Evolutionary conservation across 1,140 invertebrate genomes (phyloP).

Genomic region (Medauroidea extradentata): DNA sequence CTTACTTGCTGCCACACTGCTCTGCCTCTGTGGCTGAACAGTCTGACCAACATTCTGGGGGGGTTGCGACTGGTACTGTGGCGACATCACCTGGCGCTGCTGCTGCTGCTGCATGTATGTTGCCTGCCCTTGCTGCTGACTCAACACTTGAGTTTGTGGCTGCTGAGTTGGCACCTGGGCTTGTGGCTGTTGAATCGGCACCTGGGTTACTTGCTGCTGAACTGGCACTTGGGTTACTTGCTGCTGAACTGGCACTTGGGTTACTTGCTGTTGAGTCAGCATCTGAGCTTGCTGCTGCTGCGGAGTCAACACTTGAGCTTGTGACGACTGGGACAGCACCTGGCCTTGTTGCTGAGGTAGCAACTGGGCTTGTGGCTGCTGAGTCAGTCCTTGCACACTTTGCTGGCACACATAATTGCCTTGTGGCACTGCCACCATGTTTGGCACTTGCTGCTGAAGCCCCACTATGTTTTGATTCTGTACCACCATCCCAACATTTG

Average conservation of each 20-base stretch:
- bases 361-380: not conserved
- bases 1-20: too few species aligned
- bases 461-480: too few species aligned
- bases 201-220: not conserved
- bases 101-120: not conserved
- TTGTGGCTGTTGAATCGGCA: not conserved
- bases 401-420: too few species aligned
- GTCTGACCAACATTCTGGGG: not conserved
- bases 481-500: too few species aligned
- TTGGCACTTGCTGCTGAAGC: too few species aligned
- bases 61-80: not conserved
- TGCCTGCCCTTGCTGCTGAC: not conserved
- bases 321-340: not conserved
- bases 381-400: not conserved
- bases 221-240: not conserved
- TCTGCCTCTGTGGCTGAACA: too few species aligned
- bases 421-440: too few species aligned
- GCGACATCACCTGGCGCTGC: not conserved
- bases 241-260: not conserved
- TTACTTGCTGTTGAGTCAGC: not conserved
- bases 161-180: not conserved
- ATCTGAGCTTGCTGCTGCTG: not conserved
- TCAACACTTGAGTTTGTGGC: not conserved
- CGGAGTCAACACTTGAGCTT: not conserved
- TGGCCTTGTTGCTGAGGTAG: not conserved